Evolutionary conservation across 2,888 invertebrate species (phyloP).

Genomic region (Stenurella melanura): DNA sequence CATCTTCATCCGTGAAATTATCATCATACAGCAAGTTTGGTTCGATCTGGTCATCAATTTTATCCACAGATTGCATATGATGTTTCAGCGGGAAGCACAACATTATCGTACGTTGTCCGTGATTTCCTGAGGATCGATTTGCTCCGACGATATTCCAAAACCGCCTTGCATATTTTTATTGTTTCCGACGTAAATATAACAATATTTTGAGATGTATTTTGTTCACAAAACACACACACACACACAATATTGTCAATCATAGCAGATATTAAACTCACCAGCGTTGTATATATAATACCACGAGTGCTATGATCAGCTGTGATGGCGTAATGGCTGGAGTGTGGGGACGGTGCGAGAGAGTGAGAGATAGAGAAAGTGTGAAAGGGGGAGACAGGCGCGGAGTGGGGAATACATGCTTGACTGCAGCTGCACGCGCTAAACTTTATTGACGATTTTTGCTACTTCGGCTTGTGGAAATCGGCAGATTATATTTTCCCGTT

Average conservation of each 20-base stretch:
- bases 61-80: too few relatives aligned
- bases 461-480: too few relatives aligned
- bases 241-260: background rate
- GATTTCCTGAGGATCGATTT: slow-evolving; percentile 22
- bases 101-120: slow-evolving; percentile 31
- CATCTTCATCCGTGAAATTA: too few relatives aligned
- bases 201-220: slow-evolving; percentile 14
- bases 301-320: background rate
- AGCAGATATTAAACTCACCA: background rate
- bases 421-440: too few relatives aligned
- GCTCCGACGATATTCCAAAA: slow-evolving; percentile 16
- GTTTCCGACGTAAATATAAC: slow-evolving; percentile 23
- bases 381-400: too few relatives aligned
- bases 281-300: too few relatives aligned
- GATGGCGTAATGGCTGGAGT: slow-evolving; percentile 22
- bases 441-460: too few relatives aligned
- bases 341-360: slow-evolving; percentile 31
- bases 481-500: slow-evolving; percentile 35
- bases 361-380: too few relatives aligned
- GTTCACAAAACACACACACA: slow-evolving; percentile 3
- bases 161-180: slow-evolving; percentile 10
- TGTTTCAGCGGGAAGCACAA: slow-evolving; percentile 9
- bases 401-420: too few relatives aligned
- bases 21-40: too few relatives aligned
- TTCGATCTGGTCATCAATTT: too few relatives aligned